phyloP scores from a whole-genome alignment of 2,888 invertebrate species.

The Teinopalpus imperialis region DNA sequence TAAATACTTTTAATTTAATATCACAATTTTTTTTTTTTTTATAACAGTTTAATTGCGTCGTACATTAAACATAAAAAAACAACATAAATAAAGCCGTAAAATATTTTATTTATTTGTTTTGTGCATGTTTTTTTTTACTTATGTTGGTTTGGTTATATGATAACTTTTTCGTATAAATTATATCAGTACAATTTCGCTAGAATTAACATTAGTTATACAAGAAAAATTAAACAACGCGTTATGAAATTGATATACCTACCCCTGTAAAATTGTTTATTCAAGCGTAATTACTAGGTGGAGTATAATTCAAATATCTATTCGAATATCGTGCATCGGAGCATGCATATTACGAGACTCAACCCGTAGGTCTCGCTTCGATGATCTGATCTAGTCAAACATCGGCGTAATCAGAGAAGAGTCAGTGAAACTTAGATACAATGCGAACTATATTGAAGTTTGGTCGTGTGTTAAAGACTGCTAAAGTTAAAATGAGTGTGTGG shows the following conservation, averaged over 20 bases:
- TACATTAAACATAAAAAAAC: no score
- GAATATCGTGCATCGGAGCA: constrained; percentile 13
- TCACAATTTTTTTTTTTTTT: no score
- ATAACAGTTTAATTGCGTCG: no score
- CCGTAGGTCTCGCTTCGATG: constrained; percentile 33
- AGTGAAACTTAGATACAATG: constrained; percentile 11
- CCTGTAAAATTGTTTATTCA: background rate
- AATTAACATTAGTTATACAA: background rate
- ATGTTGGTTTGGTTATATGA: no score
- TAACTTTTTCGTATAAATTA: no score
- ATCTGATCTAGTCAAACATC: constrained; percentile 25
- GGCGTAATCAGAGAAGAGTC: constrained; percentile 2
- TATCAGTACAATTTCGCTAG: background rate
- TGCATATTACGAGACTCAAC: constrained; percentile 18
- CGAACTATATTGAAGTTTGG: constrained; percentile 8
- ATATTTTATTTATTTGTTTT: no score
- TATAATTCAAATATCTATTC: constrained; percentile 2
- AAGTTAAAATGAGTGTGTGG: constrained; percentile 43
- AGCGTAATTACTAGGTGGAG: constrained; percentile 3
- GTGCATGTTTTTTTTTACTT: no score
- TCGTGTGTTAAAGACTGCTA: constrained; percentile 10
- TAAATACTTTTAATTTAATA: background rate
- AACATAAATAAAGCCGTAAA: no score
- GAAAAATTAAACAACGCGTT: background rate
- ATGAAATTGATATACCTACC: constrained; percentile 8